phyloP scores from a whole-genome alignment of 2,888 invertebrate species.

The Scaeva pyrastri region DNA sequence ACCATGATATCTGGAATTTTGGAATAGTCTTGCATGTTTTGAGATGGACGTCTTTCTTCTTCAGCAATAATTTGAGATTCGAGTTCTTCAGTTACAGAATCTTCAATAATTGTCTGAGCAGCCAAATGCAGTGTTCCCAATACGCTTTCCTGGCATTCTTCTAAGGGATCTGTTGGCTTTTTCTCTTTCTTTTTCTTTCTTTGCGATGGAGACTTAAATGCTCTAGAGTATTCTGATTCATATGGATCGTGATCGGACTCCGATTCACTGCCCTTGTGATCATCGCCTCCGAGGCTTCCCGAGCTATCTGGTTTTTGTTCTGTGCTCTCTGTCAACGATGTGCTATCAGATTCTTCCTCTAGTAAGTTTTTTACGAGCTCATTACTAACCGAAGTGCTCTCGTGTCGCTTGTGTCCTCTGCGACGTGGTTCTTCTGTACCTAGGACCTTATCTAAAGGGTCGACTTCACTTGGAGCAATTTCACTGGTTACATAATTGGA shows the following conservation, averaged over 20 bases:
- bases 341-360: slow-evolving; percentile 78
- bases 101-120: slow-evolving; percentile 83
- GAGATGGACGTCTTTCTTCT: slow-evolving; percentile 81
- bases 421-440: slow-evolving; percentile 78
- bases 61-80: slow-evolving; percentile 79
- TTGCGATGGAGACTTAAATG: slow-evolving; percentile 82
- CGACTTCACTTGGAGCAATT: not conserved
- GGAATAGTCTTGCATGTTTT: slow-evolving; percentile 83
- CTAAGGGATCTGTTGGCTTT: slow-evolving; percentile 81
- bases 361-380: slow-evolving; percentile 79
- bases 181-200: slow-evolving; percentile 82
- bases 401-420: slow-evolving; percentile 86
- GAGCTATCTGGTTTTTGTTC: not conserved
- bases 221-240: slow-evolving; percentile 84
- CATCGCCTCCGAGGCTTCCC: slow-evolving; percentile 79
- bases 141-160: slow-evolving; percentile 80
- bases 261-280: slow-evolving; percentile 84
- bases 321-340: not conserved
- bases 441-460: not conserved
- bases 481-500: slow-evolving; percentile 34
- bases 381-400: slow-evolving; percentile 84
- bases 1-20: slow-evolving; percentile 83
- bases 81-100: slow-evolving; percentile 82
- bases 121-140: slow-evolving; percentile 82
- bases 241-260: slow-evolving; percentile 84